Percentiles rank a stretch among this genome's conserved stretches.
Conservation (phyloP, 2,113 vertebrate genomes). For the Paradisaea rubra region DNA sequence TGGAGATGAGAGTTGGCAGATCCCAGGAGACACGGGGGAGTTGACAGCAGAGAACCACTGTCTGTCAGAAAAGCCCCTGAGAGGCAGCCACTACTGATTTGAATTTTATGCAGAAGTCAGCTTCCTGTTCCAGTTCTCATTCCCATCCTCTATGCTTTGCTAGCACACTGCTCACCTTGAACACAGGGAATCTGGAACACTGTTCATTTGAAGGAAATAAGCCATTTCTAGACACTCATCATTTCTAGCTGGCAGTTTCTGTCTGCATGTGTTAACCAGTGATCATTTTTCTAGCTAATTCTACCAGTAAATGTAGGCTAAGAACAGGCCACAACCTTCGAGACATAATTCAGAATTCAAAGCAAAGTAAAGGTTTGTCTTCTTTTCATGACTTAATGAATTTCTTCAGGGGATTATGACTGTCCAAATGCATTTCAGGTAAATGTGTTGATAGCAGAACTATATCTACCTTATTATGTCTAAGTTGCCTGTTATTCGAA, state of each 20-base stretch:
- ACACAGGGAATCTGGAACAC: background rate
- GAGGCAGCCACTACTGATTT: background rate
- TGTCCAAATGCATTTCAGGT: background rate
- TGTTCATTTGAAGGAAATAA: background rate
- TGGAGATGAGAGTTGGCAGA: background rate
- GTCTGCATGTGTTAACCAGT: background rate
- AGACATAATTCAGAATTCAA: background rate
- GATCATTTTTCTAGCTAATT: background rate
- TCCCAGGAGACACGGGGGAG: rapidly evolving
- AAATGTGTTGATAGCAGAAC: background rate
- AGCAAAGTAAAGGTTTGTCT: background rate
- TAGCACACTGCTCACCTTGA: background rate
- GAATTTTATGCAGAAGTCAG: background rate
- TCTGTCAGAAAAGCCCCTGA: background rate
- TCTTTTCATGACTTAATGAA: background rate
- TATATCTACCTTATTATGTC: background rate
- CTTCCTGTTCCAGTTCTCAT: background rate
- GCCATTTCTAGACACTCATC: background rate
- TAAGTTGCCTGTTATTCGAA: background rate
- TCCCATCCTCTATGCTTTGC: background rate
- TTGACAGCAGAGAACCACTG: background rate
- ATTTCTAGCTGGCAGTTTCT: background rate
- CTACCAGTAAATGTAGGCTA: background rate
- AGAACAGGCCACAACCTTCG: background rate
- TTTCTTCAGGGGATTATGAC: background rate